A percentile compares a stretch with the other conserved stretches of the same genome.
phyloP scores from a whole-genome alignment of 1,140 invertebrate species.

The Pseudomyrmex flavicornis region DNA sequence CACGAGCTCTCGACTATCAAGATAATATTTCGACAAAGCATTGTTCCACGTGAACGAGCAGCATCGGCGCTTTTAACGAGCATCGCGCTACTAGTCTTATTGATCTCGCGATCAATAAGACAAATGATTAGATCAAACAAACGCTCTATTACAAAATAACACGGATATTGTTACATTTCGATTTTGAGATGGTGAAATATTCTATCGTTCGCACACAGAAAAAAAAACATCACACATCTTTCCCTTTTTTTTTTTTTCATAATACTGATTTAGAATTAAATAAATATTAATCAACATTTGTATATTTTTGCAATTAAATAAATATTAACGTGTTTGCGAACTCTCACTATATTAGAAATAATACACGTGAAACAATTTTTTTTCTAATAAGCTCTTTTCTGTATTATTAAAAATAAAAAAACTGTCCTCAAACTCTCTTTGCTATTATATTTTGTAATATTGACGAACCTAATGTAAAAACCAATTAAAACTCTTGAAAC shows the following conservation, averaged over 20 bases:
- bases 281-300: too few species aligned
- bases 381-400: too few species aligned
- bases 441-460: neutral
- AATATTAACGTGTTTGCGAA: too few species aligned
- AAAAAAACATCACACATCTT: neutral
- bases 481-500: slow-evolving; percentile 25
- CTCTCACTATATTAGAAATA: neutral
- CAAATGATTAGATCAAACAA: slow-evolving; percentile 10
- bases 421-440: neutral
- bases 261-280: too few species aligned
- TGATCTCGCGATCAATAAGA: slow-evolving; percentile 14
- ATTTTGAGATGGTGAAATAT: neutral
- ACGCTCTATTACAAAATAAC: neutral
- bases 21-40: slow-evolving; percentile 38
- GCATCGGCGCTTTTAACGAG: neutral
- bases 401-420: too few species aligned
- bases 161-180: neutral
- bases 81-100: neutral
- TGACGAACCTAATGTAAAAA: neutral
- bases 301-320: too few species aligned
- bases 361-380: too few species aligned
- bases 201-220: neutral
- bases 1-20: slow-evolving; percentile 28
- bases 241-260: too few species aligned
- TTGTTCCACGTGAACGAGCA: neutral